Percentiles rank a stretch among this genome's conserved stretches.
These are phyloP conservation scores for Eupsittula cactorum DNA, from an alignment of 2,113 vertebrate species.

Conservation along the genomic window DNA sequence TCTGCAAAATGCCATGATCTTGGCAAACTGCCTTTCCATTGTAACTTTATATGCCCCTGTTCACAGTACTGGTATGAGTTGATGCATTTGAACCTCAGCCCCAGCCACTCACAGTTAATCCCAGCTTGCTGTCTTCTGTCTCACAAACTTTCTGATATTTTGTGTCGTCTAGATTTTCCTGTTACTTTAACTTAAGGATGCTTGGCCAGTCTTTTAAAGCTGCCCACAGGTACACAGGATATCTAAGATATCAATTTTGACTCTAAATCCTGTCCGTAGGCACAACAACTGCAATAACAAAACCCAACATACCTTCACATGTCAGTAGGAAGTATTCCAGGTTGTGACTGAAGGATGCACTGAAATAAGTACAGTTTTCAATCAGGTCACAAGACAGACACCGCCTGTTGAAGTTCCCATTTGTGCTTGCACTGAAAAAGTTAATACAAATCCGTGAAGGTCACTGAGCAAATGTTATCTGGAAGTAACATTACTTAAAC, in stretches of 20 bases:
- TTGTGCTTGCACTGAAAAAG: constrained; percentile 86
- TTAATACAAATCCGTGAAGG: background rate
- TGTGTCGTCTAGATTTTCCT: background rate
- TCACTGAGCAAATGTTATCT: background rate
- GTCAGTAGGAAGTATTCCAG: constrained; percentile 87
- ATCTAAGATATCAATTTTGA: background rate
- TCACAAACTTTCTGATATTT: background rate
- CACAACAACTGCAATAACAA: background rate
- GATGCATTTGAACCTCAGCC: background rate
- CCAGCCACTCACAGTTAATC: background rate
- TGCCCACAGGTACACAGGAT: background rate
- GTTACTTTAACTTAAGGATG: background rate
- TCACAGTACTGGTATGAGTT: fast-evolving
- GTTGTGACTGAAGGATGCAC: constrained; percentile 87
- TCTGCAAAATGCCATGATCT: background rate
- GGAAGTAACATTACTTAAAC: constrained; percentile 10
- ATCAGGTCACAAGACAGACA: constrained; percentile 91
- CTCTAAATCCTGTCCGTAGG: background rate
- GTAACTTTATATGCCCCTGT: background rate
- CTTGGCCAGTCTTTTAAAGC: background rate
- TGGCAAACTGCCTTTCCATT: background rate
- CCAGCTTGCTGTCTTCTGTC: background rate
- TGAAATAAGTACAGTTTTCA: constrained; percentile 87
- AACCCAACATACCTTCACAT: constrained; percentile 84
- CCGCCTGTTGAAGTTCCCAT: constrained; percentile 88